These are phyloP conservation scores for Uria aalge DNA, from an alignment of 2,113 vertebrate genomes.

Conservation along the genomic window DNA sequence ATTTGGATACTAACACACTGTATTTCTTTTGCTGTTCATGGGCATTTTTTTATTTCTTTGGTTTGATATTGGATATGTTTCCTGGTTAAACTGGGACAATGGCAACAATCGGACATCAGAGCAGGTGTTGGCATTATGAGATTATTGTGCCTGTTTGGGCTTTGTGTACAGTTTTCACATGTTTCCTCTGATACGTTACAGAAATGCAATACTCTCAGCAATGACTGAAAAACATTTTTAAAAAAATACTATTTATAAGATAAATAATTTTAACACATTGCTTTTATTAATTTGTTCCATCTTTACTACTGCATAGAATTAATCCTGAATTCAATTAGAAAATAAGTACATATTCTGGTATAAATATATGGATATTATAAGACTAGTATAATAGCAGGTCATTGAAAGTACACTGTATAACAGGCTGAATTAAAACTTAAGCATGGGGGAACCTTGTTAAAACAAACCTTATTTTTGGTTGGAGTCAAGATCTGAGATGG, in stretches of 20 bases:
- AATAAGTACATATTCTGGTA: not conserved
- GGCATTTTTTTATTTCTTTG: not conserved
- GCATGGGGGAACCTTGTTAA: not conserved
- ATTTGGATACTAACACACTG: not conserved
- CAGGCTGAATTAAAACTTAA: not conserved
- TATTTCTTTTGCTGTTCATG: not conserved
- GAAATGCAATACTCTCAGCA: not conserved
- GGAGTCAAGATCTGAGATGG: not conserved
- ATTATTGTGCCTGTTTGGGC: not conserved
- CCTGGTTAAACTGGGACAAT: not conserved
- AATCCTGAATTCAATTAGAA: not conserved
- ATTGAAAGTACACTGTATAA: not conserved
- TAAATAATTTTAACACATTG: not conserved
- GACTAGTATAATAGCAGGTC: not conserved
- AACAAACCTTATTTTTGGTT: rapidly evolving
- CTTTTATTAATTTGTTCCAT: not conserved
- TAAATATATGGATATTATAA: not conserved
- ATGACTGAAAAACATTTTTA: not conserved
- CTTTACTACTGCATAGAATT: not conserved
- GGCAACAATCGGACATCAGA: not conserved
- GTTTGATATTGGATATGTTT: not conserved
- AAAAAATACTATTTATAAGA: not conserved
- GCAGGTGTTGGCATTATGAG: not conserved
- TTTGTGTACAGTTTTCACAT: not conserved
- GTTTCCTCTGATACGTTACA: not conserved